These are phyloP conservation scores for Uloborus diversus DNA, from an alignment of 1,140 invertebrate genomes.

Conservation along the genomic window DNA sequence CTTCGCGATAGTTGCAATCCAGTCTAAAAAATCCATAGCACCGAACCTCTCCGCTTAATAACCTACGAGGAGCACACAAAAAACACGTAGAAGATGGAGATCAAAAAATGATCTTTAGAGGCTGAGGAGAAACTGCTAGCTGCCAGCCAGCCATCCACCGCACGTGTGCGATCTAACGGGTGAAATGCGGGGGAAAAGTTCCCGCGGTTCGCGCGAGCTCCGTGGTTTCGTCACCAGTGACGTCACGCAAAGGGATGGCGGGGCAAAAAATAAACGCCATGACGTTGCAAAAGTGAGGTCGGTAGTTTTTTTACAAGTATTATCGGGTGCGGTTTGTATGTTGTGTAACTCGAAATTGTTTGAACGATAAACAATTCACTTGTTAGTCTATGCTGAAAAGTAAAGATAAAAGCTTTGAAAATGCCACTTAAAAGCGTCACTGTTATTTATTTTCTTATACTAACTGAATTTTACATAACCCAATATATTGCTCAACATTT, in stretches of 20 bases:
- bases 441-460: too few species aligned
- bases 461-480: too few species aligned
- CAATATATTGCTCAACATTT: too few species aligned
- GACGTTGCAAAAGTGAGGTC: not conserved
- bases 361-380: too few species aligned
- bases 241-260: not conserved
- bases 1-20: constrained; percentile 1
- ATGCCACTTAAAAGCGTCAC: too few species aligned
- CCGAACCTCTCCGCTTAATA: constrained; percentile 20
- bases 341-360: too few species aligned
- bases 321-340: too few species aligned
- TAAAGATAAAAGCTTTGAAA: too few species aligned
- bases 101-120: constrained; percentile 36
- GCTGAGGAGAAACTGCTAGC: too few species aligned
- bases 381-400: too few species aligned
- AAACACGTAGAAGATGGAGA: constrained; percentile 22
- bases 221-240: constrained; percentile 36
- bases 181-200: constrained; percentile 41
- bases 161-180: constrained; percentile 41
- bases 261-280: not conserved
- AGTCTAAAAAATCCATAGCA: constrained; percentile 30
- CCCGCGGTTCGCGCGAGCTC: constrained; percentile 37
- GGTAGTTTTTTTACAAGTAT: too few species aligned
- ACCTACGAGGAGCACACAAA: not conserved
- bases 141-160: constrained; percentile 27